Percentiles rank a stretch among this genome's conserved stretches.
phyloP scores from a whole-genome alignment of 2,797 vertebrate genomes.

The Sarcophilus harrisii region DNA sequence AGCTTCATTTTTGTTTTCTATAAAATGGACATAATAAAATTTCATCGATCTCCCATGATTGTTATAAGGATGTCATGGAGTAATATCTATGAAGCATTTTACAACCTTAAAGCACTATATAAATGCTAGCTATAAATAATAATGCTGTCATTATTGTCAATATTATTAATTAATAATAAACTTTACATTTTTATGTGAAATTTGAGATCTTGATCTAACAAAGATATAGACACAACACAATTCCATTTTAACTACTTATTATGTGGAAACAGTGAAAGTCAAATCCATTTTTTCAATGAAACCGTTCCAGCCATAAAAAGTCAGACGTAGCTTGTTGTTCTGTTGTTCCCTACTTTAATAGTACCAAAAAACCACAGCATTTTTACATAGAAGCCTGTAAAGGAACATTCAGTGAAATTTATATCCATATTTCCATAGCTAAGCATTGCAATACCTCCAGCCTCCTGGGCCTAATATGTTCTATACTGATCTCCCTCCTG shows the following conservation, averaged over 20 bases:
- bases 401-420: background rate
- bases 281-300: background rate
- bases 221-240: background rate
- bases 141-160: constrained; percentile 1
- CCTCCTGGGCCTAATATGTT: background rate
- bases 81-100: background rate
- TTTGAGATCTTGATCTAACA: background rate
- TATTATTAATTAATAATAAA: background rate
- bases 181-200: background rate
- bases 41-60: background rate
- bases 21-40: background rate
- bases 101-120: background rate
- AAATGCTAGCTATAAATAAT: background rate
- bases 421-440: background rate
- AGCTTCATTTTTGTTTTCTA: background rate
- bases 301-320: background rate
- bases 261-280: background rate
- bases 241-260: background rate
- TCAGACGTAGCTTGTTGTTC: background rate
- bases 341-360: background rate
- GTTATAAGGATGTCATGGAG: background rate
- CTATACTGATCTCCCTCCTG: background rate
- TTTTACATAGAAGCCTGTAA: background rate
- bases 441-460: background rate
- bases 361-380: background rate